Conservation (phyloP, 1,140 invertebrate genomes). For the Bombus affinis region DNA sequence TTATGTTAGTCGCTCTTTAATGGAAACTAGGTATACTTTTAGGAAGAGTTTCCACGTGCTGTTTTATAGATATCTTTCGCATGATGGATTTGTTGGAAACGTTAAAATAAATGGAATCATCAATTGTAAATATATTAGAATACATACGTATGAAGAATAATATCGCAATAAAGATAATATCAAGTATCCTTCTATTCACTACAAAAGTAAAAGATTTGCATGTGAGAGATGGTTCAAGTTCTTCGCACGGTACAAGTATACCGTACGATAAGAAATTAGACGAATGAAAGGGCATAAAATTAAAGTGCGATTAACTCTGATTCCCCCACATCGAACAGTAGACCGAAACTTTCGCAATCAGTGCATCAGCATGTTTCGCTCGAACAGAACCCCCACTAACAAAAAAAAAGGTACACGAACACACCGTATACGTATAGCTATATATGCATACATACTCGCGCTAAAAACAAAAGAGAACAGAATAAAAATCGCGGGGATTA, state of each 20-base stretch:
- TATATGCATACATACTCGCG: background rate
- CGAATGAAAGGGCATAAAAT: background rate
- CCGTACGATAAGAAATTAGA: background rate
- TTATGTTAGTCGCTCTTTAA: background rate
- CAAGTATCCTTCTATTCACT: background rate
- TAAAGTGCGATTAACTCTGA: no score
- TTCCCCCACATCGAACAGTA: background rate
- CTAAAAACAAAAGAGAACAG: background rate
- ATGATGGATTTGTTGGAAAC: background rate
- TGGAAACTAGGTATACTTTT: background rate
- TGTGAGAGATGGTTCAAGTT: no score
- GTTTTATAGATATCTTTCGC: no score
- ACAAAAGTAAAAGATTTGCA: background rate
- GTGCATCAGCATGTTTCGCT: background rate
- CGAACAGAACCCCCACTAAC: no score
- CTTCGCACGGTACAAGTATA: background rate
- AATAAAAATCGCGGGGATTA: conserved; percentile 48
- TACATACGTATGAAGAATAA: background rate
- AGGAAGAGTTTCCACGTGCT: no score
- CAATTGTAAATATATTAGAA: background rate
- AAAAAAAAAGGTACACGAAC: background rate
- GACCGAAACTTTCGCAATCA: background rate
- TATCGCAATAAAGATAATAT: background rate
- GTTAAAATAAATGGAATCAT: background rate
- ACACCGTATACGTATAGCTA: background rate